A percentile compares a stretch with the other conserved stretches of the same genome.
These are phyloP conservation scores for Alca torda DNA, from an alignment of 2,797 vertebrate genomes.

Conservation along the genomic window DNA sequence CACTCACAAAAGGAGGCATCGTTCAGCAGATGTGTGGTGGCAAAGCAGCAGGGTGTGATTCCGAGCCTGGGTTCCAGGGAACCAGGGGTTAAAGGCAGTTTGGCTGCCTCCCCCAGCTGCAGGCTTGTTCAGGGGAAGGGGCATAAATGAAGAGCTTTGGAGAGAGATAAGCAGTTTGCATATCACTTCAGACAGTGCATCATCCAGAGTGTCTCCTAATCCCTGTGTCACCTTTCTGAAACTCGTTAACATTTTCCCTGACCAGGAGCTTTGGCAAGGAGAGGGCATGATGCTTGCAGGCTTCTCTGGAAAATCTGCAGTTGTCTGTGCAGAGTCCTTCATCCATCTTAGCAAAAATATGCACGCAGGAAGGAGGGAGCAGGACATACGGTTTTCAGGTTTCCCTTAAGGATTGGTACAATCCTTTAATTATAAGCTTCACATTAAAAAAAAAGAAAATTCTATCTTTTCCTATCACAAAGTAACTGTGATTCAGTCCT, in stretches of 20 bases:
- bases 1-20: background rate
- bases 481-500: background rate
- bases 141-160: background rate
- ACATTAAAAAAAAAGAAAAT: background rate
- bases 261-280: background rate
- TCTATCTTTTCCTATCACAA: background rate
- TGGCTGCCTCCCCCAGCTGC: background rate
- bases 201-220: background rate
- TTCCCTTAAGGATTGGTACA: background rate
- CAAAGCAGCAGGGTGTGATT: rapidly evolving
- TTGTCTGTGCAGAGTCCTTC: background rate
- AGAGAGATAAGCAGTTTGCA: background rate
- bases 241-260: background rate
- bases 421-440: background rate
- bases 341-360: background rate
- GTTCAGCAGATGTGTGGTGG: rapidly evolving
- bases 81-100: background rate
- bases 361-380: background rate
- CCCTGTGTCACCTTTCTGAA: background rate
- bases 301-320: background rate
- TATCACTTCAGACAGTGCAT: background rate
- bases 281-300: background rate
- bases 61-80: background rate
- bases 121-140: background rate
- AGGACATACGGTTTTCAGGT: background rate